A percentile compares a stretch with the other conserved stretches of the same genome.
phyloP scores from a whole-genome alignment of 2,888 invertebrate species.

The Pyrocoelia pectoralis region DNA sequence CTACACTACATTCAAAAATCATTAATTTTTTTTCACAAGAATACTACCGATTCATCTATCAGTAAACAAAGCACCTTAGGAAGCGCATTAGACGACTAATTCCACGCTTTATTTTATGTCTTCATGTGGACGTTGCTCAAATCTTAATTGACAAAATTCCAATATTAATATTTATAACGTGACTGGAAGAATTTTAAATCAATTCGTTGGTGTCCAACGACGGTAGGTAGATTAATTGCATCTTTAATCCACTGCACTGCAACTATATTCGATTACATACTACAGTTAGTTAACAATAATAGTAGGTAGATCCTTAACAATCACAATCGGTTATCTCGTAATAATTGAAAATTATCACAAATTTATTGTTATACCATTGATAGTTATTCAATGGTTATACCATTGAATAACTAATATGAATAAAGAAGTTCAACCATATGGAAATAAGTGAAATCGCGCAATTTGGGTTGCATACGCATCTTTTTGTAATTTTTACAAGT shows the following conservation, averaged over 20 bases:
- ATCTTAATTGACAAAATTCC: background rate
- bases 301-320: background rate
- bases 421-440: too few relatives aligned
- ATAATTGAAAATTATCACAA: conserved; percentile 1
- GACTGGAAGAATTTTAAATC: background rate
- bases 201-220: background rate
- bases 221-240: background rate
- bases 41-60: background rate
- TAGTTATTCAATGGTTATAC: too few relatives aligned
- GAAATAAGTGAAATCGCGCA: too few relatives aligned
- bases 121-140: background rate
- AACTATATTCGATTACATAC: too few relatives aligned
- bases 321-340: background rate
- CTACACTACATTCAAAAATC: conserved; percentile 19
- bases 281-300: background rate
- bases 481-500: too few relatives aligned
- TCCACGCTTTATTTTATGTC: background rate
- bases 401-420: too few relatives aligned
- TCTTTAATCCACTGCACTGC: too few relatives aligned
- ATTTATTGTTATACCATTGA: too few relatives aligned
- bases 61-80: background rate
- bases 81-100: background rate
- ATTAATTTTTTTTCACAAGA: conserved; percentile 16
- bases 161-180: background rate
- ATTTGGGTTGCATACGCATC: too few relatives aligned